Base-by-base conservation (phyloP, 2,888 invertebrate species). In the Polydrusus cervinus region DNA sequence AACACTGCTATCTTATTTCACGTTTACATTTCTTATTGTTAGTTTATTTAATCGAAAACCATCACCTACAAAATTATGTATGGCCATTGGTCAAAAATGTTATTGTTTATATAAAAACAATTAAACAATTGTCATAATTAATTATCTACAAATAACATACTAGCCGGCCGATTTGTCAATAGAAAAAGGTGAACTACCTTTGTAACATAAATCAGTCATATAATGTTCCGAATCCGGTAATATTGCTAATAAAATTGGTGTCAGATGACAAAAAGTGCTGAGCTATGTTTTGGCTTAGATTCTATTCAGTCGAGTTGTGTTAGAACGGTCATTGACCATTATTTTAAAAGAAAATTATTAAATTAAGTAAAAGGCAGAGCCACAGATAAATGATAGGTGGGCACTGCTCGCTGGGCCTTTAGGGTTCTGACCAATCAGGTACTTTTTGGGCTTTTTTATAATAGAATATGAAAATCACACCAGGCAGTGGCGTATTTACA, bases 261-360 rank as follows among this genome's bases (percentile, higher is more conserved):
- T 81, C 81, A 80, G 70, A 78, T 79, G 40, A 20, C 67, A 78
- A 80, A 83, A 81, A 80, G 71, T 80, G 82, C 82, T 79, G 78
- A 83, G 80, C 80, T 78, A 76, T 81, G 82, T 82, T 82, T 82
- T 78, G 81, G 79, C 79, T 78, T 79, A 60, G 71, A 68, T 76
- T 66, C 57, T 71, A 74, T 34, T 65, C n/a, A 25, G 45, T n/a
- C 3, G n/a, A 16, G 40, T 18, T 16, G 47, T 11, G 20, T n/a
- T 40, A 20, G 47, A 64, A 16, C 49, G 64, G 64, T 64, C 64
- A 64, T 47, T 64, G 64, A 64, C 64, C 64, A 49, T 61, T 38
- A 25, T 9, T 20, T 25, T 25, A 25, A 1, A 25, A 25, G 1
- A n/a, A n/a, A 5, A 25, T 25, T 25, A 5, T 25, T 1, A 25